Conservation (phyloP, 2,113 vertebrate species). For the Ammospiza caudacuta region DNA sequence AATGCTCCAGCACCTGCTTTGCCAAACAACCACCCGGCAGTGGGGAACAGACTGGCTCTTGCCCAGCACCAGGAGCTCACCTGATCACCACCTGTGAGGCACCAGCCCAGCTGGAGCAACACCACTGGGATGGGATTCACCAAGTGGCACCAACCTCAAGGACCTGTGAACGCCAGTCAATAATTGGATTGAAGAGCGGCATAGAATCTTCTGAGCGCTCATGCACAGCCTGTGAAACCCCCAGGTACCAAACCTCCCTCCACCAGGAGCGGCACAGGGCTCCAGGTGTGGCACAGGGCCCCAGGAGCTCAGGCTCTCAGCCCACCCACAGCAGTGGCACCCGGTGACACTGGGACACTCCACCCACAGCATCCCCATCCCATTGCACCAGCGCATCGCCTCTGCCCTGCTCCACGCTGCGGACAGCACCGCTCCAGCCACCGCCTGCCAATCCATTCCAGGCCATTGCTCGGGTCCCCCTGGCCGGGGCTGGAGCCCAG, state of each 20-base stretch:
- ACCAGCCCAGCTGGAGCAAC: neutral
- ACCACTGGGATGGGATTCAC: fast-evolving
- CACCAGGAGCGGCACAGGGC: fast-evolving
- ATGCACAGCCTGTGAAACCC: fast-evolving
- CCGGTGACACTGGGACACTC: neutral
- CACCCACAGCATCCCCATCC: neutral
- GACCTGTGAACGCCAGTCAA: neutral
- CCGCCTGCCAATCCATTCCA: constrained; percentile 24
- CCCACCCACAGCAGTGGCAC: neutral
- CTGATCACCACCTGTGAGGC: fast-evolving
- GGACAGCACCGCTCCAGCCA: fast-evolving
- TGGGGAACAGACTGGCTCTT: fast-evolving
- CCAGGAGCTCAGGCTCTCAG: neutral
- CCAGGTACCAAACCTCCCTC: neutral
- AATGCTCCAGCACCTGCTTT: fast-evolving
- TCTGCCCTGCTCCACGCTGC: fast-evolving
- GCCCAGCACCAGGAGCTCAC: neutral
- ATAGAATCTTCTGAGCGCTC: fast-evolving
- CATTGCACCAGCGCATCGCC: fast-evolving
- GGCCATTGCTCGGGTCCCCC: neutral
- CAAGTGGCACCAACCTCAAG: fast-evolving
- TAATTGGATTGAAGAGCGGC: neutral
- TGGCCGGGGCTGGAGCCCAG: fast-evolving
- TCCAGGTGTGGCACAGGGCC: neutral
- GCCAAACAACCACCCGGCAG: fast-evolving